These are phyloP conservation scores for Hypena proboscidalis DNA, from an alignment of 2,888 invertebrate species.

Conservation along the genomic window DNA sequence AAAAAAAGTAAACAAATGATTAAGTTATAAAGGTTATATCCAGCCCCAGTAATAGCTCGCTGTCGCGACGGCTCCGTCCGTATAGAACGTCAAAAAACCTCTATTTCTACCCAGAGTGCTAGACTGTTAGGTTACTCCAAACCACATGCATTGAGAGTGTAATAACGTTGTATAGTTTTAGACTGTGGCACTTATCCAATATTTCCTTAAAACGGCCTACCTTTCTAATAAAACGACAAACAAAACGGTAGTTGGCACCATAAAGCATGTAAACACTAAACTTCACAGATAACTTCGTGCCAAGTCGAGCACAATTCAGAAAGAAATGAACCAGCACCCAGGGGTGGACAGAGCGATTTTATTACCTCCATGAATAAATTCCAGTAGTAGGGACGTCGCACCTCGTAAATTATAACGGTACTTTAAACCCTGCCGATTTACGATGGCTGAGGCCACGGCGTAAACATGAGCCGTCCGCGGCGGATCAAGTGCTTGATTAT, in stretches of 20 bases:
- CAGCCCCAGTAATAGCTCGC: no score
- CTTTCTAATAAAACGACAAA: no score
- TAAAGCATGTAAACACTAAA: conserved; percentile 21
- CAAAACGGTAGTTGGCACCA: background rate
- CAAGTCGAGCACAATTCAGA: conserved; percentile 55
- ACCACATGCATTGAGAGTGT: no score
- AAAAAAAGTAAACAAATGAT: no score
- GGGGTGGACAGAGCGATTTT: conserved; percentile 74
- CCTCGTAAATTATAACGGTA: conserved; percentile 73
- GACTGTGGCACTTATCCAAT: no score
- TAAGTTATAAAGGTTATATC: no score
- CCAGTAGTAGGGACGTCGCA: conserved; percentile 62
- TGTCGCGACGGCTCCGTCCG: no score
- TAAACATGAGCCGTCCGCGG: conserved; percentile 47
- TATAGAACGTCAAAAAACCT: no score
- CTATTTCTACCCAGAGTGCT: no score
- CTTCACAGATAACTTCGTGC: conserved; percentile 13
- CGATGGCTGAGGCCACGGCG: conserved; percentile 50
- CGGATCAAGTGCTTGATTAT: conserved; percentile 48
- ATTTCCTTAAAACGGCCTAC: no score
- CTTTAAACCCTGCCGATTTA: conserved; percentile 65
- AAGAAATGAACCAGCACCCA: conserved; percentile 63
- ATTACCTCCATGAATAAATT: conserved; percentile 82
- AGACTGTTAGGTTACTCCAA: no score
- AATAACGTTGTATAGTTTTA: no score